Base-by-base conservation (phyloP, 2,888 invertebrate species). In the Cryptops parisi region DNA sequence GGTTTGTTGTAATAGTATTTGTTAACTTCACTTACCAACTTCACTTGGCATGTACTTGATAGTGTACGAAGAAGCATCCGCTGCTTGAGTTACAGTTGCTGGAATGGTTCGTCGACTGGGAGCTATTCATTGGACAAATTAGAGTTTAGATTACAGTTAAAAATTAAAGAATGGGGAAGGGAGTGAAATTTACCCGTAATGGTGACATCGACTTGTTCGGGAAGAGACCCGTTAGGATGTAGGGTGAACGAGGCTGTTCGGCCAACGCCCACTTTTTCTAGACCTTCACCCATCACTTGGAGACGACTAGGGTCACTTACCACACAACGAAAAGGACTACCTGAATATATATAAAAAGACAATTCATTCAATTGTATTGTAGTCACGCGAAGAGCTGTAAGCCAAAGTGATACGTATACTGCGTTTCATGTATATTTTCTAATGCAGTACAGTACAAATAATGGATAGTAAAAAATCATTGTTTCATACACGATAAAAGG, bases 251-350 rank as follows among this genome's bases (percentile, higher is more conserved):
- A 81, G 61, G 91, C 86, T 5, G 82, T 73, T 54, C 82, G 78
- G 41, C 88, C 84, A 19, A 93, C 87, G 1, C 89, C 84, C 26
- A 93, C 84, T 70, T 90, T 89, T 64, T 93, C 90, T 62, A 89
- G 60, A 2, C 86, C 81, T 53, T 89, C 87, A 5, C 76, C 75
- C 0, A 84, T 80, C 23, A 88, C 78, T 48, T 87, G 79, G 4
- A 90, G 83, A 43, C 84, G 77, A n/a, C 86, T 84, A 0, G 86
- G 83, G 39, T 89, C 84, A 2, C 84, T 79, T 19, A 87, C 79
- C 60, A 77, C 75, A 64, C 85, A 87, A 27, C 79, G 77, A 70
- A 88, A 88, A 12, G 88, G 88, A 67, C 84, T 84, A 41, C 86
- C 83, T 82, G 68, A 17, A 65, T 62, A 26, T 24, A n/a, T 53